A percentile compares a stretch with the other conserved stretches of the same genome.
Evolutionary conservation across 2,797 vertebrate genomes (phyloP).

Genomic region (Bufotes viridis): DNA sequence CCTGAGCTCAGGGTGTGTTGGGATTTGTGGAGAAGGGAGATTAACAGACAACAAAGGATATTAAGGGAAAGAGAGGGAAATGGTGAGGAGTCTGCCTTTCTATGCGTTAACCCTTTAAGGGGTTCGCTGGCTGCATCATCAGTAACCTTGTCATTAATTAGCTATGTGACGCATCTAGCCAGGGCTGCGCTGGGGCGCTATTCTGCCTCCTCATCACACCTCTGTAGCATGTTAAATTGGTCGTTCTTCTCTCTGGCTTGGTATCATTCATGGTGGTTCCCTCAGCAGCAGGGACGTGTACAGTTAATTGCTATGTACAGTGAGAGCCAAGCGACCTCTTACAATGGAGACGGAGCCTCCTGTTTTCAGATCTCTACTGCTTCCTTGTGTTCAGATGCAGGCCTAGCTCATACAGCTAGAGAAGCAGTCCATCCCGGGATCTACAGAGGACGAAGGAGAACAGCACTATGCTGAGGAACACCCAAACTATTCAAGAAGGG

Average conservation of each 20-base stretch:
- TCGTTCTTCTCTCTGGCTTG: neutral
- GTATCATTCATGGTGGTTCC: neutral
- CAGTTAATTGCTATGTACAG: constrained; percentile 30
- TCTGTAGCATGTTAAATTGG: neutral
- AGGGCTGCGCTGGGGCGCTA: neutral
- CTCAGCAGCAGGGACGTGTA: constrained; percentile 8
- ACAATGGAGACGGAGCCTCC: constrained; percentile 9
- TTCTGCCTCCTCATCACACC: neutral
- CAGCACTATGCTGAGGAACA: neutral
- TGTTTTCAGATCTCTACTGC: constrained; percentile 64
- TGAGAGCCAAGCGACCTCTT: constrained; percentile 41
- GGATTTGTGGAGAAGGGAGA: constrained; percentile 37
- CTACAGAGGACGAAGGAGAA: no score
- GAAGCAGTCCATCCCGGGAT: neutral
- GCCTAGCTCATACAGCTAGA: neutral
- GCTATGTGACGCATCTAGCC: neutral
- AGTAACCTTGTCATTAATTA: constrained; percentile 12
- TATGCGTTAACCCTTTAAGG: constrained; percentile 29
- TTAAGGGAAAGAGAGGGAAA: constrained; percentile 27
- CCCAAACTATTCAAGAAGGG: neutral
- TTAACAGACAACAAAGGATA: constrained; percentile 42
- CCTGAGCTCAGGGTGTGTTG: constrained; percentile 23
- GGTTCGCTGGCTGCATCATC: neutral
- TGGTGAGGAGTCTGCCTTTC: neutral
- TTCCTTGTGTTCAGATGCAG: constrained; percentile 65